phyloP scores from a whole-genome alignment of 2,113 vertebrate genomes.

The Athene noctua region DNA sequence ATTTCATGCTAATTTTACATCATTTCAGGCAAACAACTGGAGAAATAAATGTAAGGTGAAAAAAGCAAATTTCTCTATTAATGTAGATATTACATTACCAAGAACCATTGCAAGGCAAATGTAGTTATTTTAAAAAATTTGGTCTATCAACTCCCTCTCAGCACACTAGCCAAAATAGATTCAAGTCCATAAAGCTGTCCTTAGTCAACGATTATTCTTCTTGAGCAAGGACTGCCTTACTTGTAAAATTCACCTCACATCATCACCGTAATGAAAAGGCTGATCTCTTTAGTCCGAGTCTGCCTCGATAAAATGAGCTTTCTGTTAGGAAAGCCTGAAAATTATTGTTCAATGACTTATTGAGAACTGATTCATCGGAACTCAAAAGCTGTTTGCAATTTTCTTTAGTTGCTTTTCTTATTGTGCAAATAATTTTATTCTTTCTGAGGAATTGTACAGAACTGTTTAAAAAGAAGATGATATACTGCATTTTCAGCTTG shows the following conservation, averaged over 20 bases:
- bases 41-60: background rate
- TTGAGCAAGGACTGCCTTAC: background rate
- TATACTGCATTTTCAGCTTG: constrained; percentile 5
- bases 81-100: background rate
- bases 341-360: background rate
- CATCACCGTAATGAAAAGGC: background rate
- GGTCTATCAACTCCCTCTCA: background rate
- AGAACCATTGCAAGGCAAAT: background rate
- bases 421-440: background rate
- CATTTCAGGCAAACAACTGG: background rate
- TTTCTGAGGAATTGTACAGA: background rate
- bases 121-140: background rate
- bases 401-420: background rate
- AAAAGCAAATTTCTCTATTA: background rate
- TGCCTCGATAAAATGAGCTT: background rate
- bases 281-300: background rate
- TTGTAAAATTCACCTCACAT: background rate
- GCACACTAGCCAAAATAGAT: background rate
- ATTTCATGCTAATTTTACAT: background rate
- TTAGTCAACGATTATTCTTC: background rate
- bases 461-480: background rate
- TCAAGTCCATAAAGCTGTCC: background rate
- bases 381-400: background rate
- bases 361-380: constrained; percentile 5
- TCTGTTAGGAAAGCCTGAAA: background rate